Evolutionary conservation across 1,140 invertebrate genomes (phyloP).

Genomic region (Brachionus calyciflorus): DNA sequence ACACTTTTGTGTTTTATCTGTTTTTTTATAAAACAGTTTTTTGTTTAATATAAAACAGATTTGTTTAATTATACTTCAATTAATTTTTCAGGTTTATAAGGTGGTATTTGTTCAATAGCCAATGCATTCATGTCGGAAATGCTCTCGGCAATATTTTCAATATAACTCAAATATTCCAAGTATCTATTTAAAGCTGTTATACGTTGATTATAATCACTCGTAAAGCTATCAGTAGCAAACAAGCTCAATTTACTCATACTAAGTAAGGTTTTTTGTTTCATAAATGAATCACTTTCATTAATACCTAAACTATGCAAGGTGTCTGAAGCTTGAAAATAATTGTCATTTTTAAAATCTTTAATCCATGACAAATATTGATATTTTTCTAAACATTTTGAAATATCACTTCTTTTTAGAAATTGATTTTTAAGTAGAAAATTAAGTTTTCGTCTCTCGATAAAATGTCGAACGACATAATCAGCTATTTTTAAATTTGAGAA

Average conservation of each 20-base stretch:
- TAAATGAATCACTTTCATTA: slow-evolving; percentile 38
- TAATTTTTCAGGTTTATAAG: slow-evolving; percentile 25
- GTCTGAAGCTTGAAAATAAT: slow-evolving; percentile 7
- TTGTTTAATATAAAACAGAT: background rate
- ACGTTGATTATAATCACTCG: background rate
- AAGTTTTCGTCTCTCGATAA: slow-evolving; percentile 2
- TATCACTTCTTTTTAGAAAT: slow-evolving; percentile 6
- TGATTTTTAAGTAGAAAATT: slow-evolving; percentile 27
- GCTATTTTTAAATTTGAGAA: slow-evolving; percentile 12
- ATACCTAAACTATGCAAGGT: slow-evolving; percentile 9
- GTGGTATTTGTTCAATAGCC: slow-evolving; percentile 15
- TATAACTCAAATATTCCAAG: slow-evolving; percentile 8
- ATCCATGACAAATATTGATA: slow-evolving; percentile 28
- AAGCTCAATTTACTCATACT: slow-evolving; percentile 38
- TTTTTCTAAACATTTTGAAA: slow-evolving; percentile 19
- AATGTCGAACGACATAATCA: slow-evolving; percentile 16
- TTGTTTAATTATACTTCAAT: slow-evolving; percentile 44
- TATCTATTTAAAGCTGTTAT: background rate
- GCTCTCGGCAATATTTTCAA: background rate
- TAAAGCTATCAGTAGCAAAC: background rate
- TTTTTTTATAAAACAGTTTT: too few species aligned
- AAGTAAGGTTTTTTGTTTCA: slow-evolving; percentile 21
- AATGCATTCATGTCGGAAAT: background rate
- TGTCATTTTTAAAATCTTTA: slow-evolving; percentile 36
- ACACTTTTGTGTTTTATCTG: too few species aligned